Evolutionary conservation across 2,888 invertebrate species (phyloP).

Genomic region (Spilarctia lutea): DNA sequence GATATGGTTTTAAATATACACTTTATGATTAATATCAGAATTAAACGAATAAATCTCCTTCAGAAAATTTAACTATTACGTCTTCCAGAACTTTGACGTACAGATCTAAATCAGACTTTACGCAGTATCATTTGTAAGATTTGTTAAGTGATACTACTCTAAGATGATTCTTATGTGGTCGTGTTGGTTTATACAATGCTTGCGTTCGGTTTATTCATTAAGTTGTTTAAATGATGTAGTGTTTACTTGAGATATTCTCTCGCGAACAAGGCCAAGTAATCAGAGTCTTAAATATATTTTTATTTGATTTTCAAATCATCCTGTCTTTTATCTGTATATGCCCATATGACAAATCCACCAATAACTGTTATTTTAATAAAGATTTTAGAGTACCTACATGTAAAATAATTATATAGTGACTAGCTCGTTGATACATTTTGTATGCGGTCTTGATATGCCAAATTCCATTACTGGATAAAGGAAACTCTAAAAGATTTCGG

Average conservation of each 20-base stretch:
- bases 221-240: slow-evolving; percentile 47
- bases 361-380: no score
- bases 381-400: no score
- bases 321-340: not conserved
- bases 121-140: not conserved
- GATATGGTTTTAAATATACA: no score
- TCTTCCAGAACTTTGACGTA: not conserved
- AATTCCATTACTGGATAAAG: no score
- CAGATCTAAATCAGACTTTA: not conserved
- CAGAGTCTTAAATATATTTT: not conserved
- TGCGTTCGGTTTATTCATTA: slow-evolving; percentile 36
- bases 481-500: not conserved
- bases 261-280: slow-evolving; percentile 15
- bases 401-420: no score
- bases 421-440: not conserved
- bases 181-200: slow-evolving; percentile 24
- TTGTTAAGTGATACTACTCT: slow-evolving; percentile 25
- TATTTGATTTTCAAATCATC: not conserved
- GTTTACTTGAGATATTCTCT: slow-evolving; percentile 46
- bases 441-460: no score
- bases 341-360: not conserved
- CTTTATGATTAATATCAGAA: no score
- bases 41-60: not conserved
- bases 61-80: not conserved
- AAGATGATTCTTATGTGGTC: slow-evolving; percentile 7